These are phyloP conservation scores for Pangasius macronema DNA, from an alignment of 2,797 vertebrate genomes.

Conservation along the genomic window DNA sequence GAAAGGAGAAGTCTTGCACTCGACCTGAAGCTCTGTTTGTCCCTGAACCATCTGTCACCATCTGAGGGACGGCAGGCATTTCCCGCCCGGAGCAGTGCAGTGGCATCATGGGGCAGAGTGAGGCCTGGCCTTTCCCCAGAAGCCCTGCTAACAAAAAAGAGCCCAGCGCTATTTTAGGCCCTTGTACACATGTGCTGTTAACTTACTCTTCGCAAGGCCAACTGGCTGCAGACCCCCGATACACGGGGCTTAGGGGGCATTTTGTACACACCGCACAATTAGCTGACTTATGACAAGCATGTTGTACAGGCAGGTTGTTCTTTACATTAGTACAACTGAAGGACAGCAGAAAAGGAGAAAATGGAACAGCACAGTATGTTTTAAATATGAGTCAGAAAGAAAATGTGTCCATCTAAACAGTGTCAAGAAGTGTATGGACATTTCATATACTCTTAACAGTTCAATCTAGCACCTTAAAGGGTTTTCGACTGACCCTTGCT, in stretches of 20 bases:
- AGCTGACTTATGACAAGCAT: constrained; percentile 26
- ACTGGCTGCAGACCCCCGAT: constrained; percentile 19
- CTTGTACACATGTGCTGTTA: constrained; percentile 37
- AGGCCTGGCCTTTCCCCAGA: constrained; percentile 40
- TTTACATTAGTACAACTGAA: background rate
- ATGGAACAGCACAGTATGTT: background rate
- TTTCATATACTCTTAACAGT: background rate
- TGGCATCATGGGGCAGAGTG: constrained; percentile 20
- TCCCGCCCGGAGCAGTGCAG: constrained; percentile 59
- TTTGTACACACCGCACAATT: constrained; percentile 19
- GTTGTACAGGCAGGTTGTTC: background rate
- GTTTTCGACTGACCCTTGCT: background rate
- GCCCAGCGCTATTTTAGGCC: constrained; percentile 45
- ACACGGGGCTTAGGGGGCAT: constrained; percentile 11
- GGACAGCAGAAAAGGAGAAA: background rate
- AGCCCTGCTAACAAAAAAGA: constrained; percentile 38
- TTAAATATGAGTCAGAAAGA: background rate
- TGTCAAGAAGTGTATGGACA: too few species aligned
- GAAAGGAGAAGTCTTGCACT: constrained; percentile 16
- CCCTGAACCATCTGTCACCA: constrained; percentile 77
- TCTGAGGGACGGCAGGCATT: constrained; percentile 72
- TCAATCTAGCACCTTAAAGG: too few species aligned
- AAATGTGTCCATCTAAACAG: background rate
- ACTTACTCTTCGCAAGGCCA: constrained; percentile 19
- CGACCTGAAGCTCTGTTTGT: constrained; percentile 58